These are phyloP conservation scores for Caenorhabditis sp. DNA, from an alignment of 2,888 invertebrate genomes.

Conservation along the genomic window DNA sequence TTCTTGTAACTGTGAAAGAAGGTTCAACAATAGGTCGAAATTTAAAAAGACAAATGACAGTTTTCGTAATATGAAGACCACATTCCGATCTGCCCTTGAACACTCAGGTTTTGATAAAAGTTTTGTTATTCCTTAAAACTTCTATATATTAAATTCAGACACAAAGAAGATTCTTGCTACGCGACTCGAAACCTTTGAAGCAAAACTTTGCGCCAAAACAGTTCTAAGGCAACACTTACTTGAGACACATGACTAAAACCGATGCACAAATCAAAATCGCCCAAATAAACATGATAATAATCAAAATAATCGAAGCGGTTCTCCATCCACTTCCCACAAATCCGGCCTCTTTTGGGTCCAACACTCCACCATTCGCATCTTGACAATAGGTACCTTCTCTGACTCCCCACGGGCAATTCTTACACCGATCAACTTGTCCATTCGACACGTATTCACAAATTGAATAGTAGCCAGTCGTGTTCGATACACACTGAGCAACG, in stretches of 20 bases:
- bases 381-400: constrained; percentile 60
- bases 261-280: not conserved
- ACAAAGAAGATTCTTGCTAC: too few relatives aligned
- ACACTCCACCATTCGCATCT: constrained; percentile 53
- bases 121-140: too few relatives aligned
- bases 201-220: too few relatives aligned
- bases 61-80: too few relatives aligned
- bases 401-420: constrained; percentile 68
- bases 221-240: not conserved
- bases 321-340: not conserved
- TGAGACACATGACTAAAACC: not conserved
- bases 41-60: too few relatives aligned
- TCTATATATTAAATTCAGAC: too few relatives aligned
- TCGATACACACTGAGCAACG: constrained; percentile 50
- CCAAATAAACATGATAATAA: not conserved
- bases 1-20: too few relatives aligned
- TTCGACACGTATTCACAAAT: constrained; percentile 51
- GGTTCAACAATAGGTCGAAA: too few relatives aligned
- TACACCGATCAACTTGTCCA: constrained; percentile 61
- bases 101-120: too few relatives aligned
- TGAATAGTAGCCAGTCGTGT: constrained; percentile 59
- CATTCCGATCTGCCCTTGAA: too few relatives aligned
- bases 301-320: not conserved
- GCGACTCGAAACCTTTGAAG: too few relatives aligned
- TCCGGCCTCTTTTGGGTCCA: constrained; percentile 51